A percentile compares a stretch with the other conserved stretches of the same genome.
Evolutionary conservation across 2,888 invertebrate genomes (phyloP).

Genomic region (Eupithecia subfuscata): DNA sequence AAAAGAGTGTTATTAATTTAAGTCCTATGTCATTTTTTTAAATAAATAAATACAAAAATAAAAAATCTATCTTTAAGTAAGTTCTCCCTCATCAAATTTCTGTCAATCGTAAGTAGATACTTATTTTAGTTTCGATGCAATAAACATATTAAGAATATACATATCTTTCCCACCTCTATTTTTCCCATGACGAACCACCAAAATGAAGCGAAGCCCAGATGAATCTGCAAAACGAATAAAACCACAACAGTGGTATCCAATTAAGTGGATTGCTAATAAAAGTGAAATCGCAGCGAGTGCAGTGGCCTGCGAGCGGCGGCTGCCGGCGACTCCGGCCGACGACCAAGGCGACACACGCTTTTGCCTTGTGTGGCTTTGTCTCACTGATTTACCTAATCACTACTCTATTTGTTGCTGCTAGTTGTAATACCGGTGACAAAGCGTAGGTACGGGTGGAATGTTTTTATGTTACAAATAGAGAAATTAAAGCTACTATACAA

Average conservation of each 20-base stretch:
- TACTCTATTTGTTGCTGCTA: neutral
- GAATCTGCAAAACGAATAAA: slow-evolving; percentile 80
- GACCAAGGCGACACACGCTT: slow-evolving; percentile 32
- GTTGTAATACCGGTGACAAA: neutral
- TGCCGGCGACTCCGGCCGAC: slow-evolving; percentile 39
- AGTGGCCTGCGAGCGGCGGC: slow-evolving; percentile 68
- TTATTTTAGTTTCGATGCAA: neutral
- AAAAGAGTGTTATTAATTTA: no score
- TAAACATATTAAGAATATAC: neutral
- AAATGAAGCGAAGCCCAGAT: slow-evolving; percentile 70
- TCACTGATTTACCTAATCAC: slow-evolving; percentile 21
- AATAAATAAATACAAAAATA: no score
- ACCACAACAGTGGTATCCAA: slow-evolving; percentile 81
- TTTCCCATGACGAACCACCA: slow-evolving; percentile 41
- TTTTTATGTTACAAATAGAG: neutral
- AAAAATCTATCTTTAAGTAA: neutral
- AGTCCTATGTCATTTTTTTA: no score
- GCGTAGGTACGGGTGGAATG: neutral
- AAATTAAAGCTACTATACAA: neutral
- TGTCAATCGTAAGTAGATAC: neutral
- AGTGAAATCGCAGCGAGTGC: slow-evolving; percentile 83
- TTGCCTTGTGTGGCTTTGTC: slow-evolving; percentile 31
- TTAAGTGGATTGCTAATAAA: slow-evolving; percentile 84
- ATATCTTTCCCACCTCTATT: neutral
- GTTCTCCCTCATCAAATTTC: neutral